A percentile compares a stretch with the other conserved stretches of the same genome.
Conservation (phyloP, 2,113 vertebrate genomes). For the Corvus hawaiiensis region DNA sequence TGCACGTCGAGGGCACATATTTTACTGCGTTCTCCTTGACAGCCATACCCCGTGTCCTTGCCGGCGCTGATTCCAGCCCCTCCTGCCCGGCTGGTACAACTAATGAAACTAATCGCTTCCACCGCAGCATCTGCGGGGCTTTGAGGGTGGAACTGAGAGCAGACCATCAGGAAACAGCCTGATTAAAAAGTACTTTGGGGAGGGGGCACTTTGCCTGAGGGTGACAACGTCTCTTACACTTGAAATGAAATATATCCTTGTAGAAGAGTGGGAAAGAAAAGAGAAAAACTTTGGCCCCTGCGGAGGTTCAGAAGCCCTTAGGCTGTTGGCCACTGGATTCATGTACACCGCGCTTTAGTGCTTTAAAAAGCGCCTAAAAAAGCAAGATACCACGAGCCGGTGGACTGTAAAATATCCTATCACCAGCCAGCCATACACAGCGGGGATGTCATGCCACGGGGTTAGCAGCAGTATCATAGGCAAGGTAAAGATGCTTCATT, state of each 20-base stretch:
- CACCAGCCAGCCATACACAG: constrained; percentile 12
- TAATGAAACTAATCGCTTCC: constrained; percentile 21
- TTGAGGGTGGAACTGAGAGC: not conserved
- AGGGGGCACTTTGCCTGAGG: constrained; percentile 46
- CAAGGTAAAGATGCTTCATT: constrained; percentile 57
- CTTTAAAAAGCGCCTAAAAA: constrained; percentile 33
- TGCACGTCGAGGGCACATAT: not conserved
- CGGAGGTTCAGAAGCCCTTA: constrained; percentile 17
- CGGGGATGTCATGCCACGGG: constrained; percentile 7
- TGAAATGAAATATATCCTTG: not conserved
- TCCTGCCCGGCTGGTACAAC: not conserved
- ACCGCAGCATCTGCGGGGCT: not conserved
- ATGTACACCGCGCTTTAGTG: not conserved
- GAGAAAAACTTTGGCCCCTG: constrained; percentile 33
- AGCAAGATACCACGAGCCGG: not conserved
- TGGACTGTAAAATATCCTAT: constrained; percentile 28
- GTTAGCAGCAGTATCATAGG: constrained; percentile 20
- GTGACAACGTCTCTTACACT: constrained; percentile 34
- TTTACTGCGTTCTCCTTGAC: not conserved
- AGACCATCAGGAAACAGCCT: constrained; percentile 3
- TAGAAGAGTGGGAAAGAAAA: not conserved
- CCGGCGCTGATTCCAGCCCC: not conserved
- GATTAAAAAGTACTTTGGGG: constrained; percentile 29
- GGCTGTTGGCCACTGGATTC: constrained; percentile 28
- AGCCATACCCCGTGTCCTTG: not conserved